These are phyloP conservation scores for Drosophila tani DNA, from an alignment of 1,140 invertebrate genomes.

Conservation along the genomic window DNA sequence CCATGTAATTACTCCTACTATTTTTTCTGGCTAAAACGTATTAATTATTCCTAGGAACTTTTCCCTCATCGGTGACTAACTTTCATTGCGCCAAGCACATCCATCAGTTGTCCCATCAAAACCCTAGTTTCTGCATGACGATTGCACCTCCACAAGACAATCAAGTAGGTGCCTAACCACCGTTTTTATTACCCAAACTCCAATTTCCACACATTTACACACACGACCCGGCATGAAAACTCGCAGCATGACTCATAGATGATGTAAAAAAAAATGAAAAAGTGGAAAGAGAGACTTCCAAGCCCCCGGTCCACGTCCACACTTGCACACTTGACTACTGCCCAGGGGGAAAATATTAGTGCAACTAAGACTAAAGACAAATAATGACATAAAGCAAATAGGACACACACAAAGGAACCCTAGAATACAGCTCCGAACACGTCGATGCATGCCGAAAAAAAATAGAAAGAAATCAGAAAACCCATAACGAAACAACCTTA, in stretches of 20 bases:
- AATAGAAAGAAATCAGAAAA: conserved; percentile 50
- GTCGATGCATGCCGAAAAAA: conserved; percentile 54
- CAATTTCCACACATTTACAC: conserved; percentile 68
- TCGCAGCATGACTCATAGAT: conserved; percentile 65
- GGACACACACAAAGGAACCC: conserved; percentile 25
- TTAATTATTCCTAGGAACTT: conserved; percentile 1
- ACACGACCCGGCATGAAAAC: conserved; percentile 32
- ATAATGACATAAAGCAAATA: conserved; percentile 76
- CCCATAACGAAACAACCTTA: conserved; percentile 48
- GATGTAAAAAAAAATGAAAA: conserved; percentile 18
- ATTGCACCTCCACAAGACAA: conserved; percentile 31
- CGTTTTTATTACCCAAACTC: conserved; percentile 51
- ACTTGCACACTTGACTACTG: conserved; percentile 63
- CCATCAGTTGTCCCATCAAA: conserved; percentile 23
- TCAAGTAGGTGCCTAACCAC: conserved; percentile 49
- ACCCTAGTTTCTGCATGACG: conserved; percentile 9
- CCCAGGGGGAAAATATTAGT: conserved; percentile 74
- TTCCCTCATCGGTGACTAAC: conserved; percentile 18
- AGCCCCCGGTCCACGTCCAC: conserved; percentile 3
- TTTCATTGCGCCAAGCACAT: conserved; percentile 5
- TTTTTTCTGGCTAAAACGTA: neutral
- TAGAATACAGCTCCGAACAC: conserved; percentile 26
- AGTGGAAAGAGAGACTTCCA: conserved; percentile 10
- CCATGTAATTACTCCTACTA: neutral
- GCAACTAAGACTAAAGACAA: conserved; percentile 76